Evolutionary conservation across 2,888 invertebrate genomes (phyloP).

Genomic region (Tolmerus cingulatus): DNA sequence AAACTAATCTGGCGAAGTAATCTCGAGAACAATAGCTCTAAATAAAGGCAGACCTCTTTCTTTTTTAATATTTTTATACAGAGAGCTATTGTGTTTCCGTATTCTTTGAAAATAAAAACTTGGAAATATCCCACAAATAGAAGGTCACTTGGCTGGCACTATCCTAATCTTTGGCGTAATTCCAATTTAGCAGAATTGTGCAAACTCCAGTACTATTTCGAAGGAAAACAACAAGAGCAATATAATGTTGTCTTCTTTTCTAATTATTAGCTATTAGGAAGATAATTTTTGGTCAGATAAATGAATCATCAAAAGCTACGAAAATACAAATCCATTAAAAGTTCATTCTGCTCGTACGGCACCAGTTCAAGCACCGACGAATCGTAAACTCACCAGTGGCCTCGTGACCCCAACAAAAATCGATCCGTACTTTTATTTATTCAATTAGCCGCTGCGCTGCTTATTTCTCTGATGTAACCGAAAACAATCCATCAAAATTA

Average conservation of each 20-base stretch:
- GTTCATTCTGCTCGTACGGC: neutral
- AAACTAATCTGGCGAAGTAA: neutral
- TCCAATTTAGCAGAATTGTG: constrained; percentile 15
- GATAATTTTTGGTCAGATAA: neutral
- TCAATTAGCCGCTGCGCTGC: neutral
- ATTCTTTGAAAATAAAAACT: neutral
- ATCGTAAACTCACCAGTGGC: neutral
- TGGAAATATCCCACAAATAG: constrained; percentile 2
- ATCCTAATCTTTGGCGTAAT: neutral
- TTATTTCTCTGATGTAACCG: constrained; percentile 4
- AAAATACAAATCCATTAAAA: neutral
- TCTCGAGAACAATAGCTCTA: neutral
- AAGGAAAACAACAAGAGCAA: neutral
- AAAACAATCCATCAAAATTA: neutral
- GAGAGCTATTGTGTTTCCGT: neutral
- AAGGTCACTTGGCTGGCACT: neutral
- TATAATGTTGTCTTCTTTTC: neutral
- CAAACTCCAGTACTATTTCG: neutral
- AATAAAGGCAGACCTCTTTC: neutral
- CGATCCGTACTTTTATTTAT: constrained; percentile 4
- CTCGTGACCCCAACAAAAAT: neutral
- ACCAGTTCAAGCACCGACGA: neutral
- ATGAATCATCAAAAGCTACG: neutral
- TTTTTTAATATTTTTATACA: neutral
- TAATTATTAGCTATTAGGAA: neutral